Evolutionary conservation across 2,113 vertebrate genomes (phyloP).

Genomic region (Carassius carassius): DNA sequence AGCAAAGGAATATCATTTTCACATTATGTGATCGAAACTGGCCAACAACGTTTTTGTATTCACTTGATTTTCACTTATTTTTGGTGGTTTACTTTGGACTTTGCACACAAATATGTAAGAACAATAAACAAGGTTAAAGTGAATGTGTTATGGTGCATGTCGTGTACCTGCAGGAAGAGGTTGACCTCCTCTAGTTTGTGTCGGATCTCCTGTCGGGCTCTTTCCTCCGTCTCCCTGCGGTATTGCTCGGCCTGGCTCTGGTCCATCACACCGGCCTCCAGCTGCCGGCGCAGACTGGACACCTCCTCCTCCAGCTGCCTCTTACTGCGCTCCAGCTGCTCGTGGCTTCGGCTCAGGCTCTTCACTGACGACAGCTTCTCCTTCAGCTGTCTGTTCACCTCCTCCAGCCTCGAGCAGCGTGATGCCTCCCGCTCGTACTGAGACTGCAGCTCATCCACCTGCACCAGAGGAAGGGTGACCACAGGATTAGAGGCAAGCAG

Average conservation of each 20-base stretch:
- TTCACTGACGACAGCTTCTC: conserved; percentile 78
- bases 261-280: conserved; percentile 75
- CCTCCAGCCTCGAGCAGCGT: conserved; percentile 74
- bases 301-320: conserved; percentile 82
- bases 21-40: too few species aligned
- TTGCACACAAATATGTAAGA: too few species aligned
- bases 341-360: conserved; percentile 67
- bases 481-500: too few species aligned
- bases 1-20: too few species aligned
- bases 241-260: conserved; percentile 77
- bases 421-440: conserved; percentile 76
- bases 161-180: conserved; percentile 85
- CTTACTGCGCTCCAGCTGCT: conserved; percentile 81
- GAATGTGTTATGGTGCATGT: conserved; percentile 63
- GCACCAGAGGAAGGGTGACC: background rate
- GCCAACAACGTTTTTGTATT: background rate
- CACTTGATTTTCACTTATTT: too few species aligned
- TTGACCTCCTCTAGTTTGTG: conserved; percentile 90
- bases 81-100: conserved; percentile 35
- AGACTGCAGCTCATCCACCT: conserved; percentile 82
- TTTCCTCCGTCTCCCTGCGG: conserved; percentile 82
- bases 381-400: conserved; percentile 76
- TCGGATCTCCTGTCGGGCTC: conserved; percentile 78
- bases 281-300: conserved; percentile 68
- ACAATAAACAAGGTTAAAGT: too few species aligned